phyloP scores from a whole-genome alignment of 1,140 invertebrate species.

The Neodiprion virginianus region DNA sequence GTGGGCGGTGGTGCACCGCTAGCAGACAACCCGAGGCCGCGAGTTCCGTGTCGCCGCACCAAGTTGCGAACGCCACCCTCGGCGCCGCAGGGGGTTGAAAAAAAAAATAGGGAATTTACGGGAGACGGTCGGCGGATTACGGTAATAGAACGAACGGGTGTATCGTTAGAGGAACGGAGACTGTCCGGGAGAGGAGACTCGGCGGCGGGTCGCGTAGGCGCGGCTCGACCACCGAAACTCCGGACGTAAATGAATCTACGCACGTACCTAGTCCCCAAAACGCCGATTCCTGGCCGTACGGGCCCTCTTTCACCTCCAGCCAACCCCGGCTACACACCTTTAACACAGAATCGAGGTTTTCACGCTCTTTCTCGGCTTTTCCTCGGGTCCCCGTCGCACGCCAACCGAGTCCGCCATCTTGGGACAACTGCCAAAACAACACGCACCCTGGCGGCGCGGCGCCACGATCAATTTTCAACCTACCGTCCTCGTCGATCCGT shows the following conservation, averaged over 20 bases:
- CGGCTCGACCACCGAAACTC: constrained; percentile 4
- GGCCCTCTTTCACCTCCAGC: background rate
- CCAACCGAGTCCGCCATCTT: constrained; percentile 52
- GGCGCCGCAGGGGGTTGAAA: too few relatives aligned
- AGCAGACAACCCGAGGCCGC: constrained; percentile 16
- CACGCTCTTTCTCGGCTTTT: constrained; percentile 50
- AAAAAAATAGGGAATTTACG: too few relatives aligned
- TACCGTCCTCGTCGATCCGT: constrained; percentile 4
- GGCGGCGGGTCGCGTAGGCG: constrained; percentile 1
- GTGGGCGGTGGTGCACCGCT: constrained; percentile 35
- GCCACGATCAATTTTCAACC: constrained; percentile 24
- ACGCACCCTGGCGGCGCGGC: constrained; percentile 12
- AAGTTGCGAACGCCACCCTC: too few relatives aligned
- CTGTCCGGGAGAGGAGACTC: background rate
- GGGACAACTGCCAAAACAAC: constrained; percentile 49
- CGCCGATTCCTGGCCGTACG: background rate
- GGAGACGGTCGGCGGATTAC: background rate
- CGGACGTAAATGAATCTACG: background rate
- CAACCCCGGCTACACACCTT: constrained; percentile 35
- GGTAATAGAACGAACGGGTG: background rate
- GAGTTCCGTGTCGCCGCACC: background rate
- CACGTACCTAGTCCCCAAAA: constrained; percentile 6
- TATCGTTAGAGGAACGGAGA: background rate
- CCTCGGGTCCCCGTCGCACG: constrained; percentile 45
- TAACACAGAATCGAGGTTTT: constrained; percentile 53